Base-by-base conservation (phyloP, 1,140 invertebrate species). In the Littorina saxatilis region DNA sequence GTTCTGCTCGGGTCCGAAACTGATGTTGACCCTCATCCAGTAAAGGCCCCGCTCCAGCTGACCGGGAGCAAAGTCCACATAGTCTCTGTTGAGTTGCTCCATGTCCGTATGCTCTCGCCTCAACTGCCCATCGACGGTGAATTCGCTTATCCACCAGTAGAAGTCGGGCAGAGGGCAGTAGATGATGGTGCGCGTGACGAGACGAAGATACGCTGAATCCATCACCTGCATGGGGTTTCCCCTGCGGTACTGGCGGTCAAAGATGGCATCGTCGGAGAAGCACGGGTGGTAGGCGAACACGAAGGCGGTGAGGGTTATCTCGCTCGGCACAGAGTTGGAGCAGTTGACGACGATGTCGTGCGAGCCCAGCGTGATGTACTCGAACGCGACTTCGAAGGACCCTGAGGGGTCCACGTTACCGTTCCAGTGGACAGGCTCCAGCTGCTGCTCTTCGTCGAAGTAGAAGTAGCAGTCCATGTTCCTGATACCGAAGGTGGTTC, bases 161-260 rank as follows among this genome's bases (percentile, higher is more conserved):
- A 73, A 73, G 35, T 3, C 29, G 37, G 70, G 70, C 70, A 40
- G 23, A 39, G 39, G 4, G 70, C 70, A 73, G 4, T 23, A 27
- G 70, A 73, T 73, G 37, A 73, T 37, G 37, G 70, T 73, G 37
- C 39, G 70, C 15, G 70, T 73, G 70, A 73, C 39, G 4, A 73
- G n/a, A 17, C n/a, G 37, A n/a, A 73, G 37, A 17, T 40, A 0
- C 37, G 39, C 39, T 20, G 70, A 73, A 20, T 40, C 15, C 5
- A 73, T 35, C 17, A 73, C 70, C 13, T n/a, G 13, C 70, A 73
- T 73, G 39, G 70, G 70, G 70, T 43, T 0, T n/a, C 29, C 32
- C 70, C 23, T 15, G 9, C 4, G 13, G 70, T 40, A 73, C 70
- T 73, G 39, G 2, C 70, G 39, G 70, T 73, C 70, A 27, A 73